Conservation (phyloP, 2,888 invertebrate species). For the Neelides folsomi region DNA sequence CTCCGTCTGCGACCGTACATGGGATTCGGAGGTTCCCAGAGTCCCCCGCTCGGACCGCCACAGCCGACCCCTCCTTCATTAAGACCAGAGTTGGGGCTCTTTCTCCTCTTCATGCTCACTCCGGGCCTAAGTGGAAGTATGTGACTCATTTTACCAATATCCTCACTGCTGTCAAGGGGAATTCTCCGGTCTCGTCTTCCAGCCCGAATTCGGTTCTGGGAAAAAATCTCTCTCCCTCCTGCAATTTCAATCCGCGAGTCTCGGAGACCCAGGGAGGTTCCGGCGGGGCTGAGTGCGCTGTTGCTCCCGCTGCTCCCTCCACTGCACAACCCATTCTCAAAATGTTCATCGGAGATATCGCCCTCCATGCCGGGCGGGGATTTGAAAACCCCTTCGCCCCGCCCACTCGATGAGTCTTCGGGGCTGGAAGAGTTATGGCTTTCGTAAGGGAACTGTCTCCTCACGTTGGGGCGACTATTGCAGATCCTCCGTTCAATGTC, state of each 20-base stretch:
- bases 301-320: constrained; percentile 9
- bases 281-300: constrained; percentile 6
- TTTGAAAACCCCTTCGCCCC: not conserved
- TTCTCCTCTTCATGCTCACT: no score
- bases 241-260: constrained; percentile 51
- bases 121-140: no score
- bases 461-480: no score
- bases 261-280: constrained; percentile 19
- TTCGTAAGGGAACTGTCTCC: no score
- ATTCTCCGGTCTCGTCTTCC: constrained; percentile 40
- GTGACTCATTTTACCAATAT: no score
- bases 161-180: not conserved
- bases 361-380: not conserved
- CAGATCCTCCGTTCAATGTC: no score
- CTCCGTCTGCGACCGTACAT: no score
- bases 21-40: no score
- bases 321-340: constrained; percentile 1
- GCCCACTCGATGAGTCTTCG: not conserved
- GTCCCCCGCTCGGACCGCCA: no score
- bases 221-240: constrained; percentile 70
- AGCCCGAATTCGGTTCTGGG: constrained; percentile 66
- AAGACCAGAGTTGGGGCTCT: no score
- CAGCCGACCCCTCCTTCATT: no score
- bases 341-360: constrained; percentile 1
- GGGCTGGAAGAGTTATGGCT: no score